These are phyloP conservation scores for Synanthedon tipuliformis DNA, from an alignment of 2,888 invertebrate genomes.

Conservation along the genomic window DNA sequence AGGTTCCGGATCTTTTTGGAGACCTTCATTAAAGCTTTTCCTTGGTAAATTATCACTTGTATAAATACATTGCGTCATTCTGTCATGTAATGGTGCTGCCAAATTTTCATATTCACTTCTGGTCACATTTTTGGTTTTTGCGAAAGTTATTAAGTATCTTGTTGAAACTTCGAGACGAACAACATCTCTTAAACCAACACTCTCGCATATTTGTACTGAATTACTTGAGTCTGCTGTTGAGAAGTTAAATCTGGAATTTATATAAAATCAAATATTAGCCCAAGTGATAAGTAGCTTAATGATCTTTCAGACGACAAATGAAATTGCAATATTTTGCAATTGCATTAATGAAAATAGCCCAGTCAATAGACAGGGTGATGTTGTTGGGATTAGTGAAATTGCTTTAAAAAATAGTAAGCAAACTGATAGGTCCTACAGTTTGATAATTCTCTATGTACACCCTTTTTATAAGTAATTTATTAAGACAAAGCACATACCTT, in stretches of 20 bases:
- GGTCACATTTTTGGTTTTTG: slow-evolving; percentile 35
- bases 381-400: no score
- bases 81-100: slow-evolving; percentile 81
- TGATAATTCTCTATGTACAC: no score
- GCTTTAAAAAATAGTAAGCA: no score
- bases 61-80: slow-evolving; percentile 94
- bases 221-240: slow-evolving; percentile 97
- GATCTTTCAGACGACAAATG: no score
- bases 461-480: no score
- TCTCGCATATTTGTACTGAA: slow-evolving; percentile 92
- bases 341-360: no score
- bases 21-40: slow-evolving; percentile 75
- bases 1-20: slow-evolving; percentile 73
- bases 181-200: slow-evolving; percentile 81
- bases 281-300: no score
- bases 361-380: no score
- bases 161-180: slow-evolving; percentile 85
- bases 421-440: no score
- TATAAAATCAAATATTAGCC: no score
- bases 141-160: slow-evolving; percentile 76
- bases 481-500: slow-evolving; percentile 58
- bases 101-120: slow-evolving; percentile 51
- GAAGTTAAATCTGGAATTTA: slow-evolving; percentile 82
- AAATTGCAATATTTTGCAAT: no score
- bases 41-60: slow-evolving; percentile 73